These are phyloP conservation scores for Drosophila dunni DNA, from an alignment of 1,140 invertebrate genomes.

Conservation along the genomic window DNA sequence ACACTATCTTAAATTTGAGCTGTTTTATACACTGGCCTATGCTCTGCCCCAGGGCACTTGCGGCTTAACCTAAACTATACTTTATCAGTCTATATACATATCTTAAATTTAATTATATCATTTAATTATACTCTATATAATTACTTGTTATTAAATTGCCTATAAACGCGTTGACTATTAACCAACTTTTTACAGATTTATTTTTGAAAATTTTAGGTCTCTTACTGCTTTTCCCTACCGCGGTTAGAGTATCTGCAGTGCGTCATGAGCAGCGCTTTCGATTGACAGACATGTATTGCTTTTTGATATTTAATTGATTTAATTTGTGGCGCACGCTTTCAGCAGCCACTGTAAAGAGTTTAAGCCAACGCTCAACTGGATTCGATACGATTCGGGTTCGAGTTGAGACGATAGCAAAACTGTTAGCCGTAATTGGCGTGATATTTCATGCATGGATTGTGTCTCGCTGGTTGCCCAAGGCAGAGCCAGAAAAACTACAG, in stretches of 20 bases:
- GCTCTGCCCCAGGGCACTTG: no score
- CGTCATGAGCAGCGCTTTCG: not conserved
- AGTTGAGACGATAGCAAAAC: not conserved
- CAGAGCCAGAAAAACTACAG: slow-evolving; percentile 12
- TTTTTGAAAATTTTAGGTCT: not conserved
- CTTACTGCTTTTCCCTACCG: no score
- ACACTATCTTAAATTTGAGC: no score
- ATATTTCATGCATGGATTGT: slow-evolving; percentile 71
- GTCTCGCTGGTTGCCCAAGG: slow-evolving; percentile 55
- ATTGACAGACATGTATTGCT: slow-evolving; percentile 16
- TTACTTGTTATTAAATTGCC: not conserved
- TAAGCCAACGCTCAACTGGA: not conserved
- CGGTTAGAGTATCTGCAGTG: slow-evolving; percentile 19
- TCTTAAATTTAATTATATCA: no score
- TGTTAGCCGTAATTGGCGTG: slow-evolving; percentile 68
- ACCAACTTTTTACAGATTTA: slow-evolving; percentile 10
- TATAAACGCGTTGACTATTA: not conserved
- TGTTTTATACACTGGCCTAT: no score
- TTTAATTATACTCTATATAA: no score
- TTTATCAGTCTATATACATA: no score
- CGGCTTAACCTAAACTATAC: no score
- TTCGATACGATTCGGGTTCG: not conserved
- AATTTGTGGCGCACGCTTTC: slow-evolving; percentile 67
- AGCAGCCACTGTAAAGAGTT: slow-evolving; percentile 54
- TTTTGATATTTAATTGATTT: slow-evolving; percentile 73